Evolutionary conservation across 2,797 vertebrate genomes (phyloP), one percentile per base, ranked within the genome.

Genomic region (Rhabdomys pumilio): DNA sequence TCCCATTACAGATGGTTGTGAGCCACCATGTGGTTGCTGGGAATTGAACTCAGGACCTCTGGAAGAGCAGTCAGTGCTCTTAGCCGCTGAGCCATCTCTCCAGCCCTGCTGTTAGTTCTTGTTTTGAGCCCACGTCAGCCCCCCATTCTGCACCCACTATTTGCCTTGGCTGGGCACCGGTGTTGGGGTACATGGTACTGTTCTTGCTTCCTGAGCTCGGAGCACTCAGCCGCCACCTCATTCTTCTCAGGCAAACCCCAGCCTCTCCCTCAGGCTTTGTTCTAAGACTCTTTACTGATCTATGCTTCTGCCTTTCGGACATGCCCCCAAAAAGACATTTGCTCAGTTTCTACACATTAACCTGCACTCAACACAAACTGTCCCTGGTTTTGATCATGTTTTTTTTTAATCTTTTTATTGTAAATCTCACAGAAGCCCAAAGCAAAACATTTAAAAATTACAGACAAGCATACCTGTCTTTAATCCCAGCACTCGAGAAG

Each of bases 381-480:
- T 90, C 57, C 75, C 8, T 13, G 85, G 11, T 34, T 86, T 82
- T 89, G 24, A 75, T 85, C 4, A 17, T 67, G 38, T 34, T 93
- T 79, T 84, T 24, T 17, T 77, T 1, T 38, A 38, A 44, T 77
- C n/a, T 81, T 95, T 81, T 91, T 80, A 86, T 81, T 80, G 38
- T 81, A 59, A 50, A 96, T 91, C 11, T 84, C 44, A 24, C n/a
- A 17, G 31, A 85, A 57, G 12, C 22, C 93, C 67, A 89, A 57
- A 75, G 34, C 72, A 55, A 89, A 85, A 85, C 91, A 57, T 86
- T 90, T 77, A 88, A 59, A 90, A 90, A 93, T 79, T 34, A 55
- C 24, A 81, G 47, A 89, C 57, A 80, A 93, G 15, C 24, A 19
- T 0, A 0, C 38, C 80, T 38, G 38, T 38, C 38, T 61, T 63